phyloP scores from a whole-genome alignment of 2,113 vertebrate species.

The Orthochromis indermauri region DNA sequence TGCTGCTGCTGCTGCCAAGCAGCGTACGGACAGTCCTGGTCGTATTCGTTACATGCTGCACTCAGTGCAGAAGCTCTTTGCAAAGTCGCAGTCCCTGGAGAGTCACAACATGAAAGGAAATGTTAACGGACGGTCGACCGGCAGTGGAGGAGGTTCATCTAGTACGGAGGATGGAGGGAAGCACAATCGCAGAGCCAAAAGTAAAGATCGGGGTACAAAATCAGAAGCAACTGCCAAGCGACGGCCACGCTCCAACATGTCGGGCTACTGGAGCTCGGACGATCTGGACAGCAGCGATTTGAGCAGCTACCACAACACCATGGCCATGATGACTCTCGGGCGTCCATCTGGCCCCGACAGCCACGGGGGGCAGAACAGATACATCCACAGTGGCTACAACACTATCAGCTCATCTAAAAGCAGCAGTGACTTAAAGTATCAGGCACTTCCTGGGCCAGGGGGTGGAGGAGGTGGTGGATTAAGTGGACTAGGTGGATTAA shows the following conservation, averaged over 20 bases:
- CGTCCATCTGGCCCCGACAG: conserved; percentile 69
- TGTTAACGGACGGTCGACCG: conserved; percentile 78
- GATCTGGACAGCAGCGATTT: conserved; percentile 89
- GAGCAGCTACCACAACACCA: conserved; percentile 85
- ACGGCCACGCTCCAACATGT: conserved; percentile 91
- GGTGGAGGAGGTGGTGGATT: conserved; percentile 22
- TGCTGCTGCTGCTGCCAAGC: conserved; percentile 73
- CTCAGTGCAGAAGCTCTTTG: conserved; percentile 91
- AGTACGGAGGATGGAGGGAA: conserved; percentile 79
- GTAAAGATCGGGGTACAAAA: conserved; percentile 90
- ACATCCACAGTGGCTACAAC: conserved; percentile 93
- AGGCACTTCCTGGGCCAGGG: conserved; percentile 62
- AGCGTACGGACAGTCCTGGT: conserved; percentile 92
- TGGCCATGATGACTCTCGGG: conserved; percentile 90
- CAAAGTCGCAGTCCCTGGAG: conserved; percentile 86
- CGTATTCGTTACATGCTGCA: conserved; percentile 95
- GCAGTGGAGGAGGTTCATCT: conserved; percentile 56
- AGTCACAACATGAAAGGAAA: conserved; percentile 80
- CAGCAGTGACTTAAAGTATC: conserved; percentile 79
- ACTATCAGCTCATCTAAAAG: conserved; percentile 94
- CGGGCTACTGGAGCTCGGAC: conserved; percentile 97
- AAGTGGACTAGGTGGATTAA: conserved; percentile 4
- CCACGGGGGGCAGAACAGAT: conserved; percentile 74
- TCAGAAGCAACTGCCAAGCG: conserved; percentile 84
- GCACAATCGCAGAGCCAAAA: conserved; percentile 87